A percentile compares a stretch with the other conserved stretches of the same genome.
Evolutionary conservation across 1,140 invertebrate species (phyloP).

Genomic region (Zaprionus africanus): DNA sequence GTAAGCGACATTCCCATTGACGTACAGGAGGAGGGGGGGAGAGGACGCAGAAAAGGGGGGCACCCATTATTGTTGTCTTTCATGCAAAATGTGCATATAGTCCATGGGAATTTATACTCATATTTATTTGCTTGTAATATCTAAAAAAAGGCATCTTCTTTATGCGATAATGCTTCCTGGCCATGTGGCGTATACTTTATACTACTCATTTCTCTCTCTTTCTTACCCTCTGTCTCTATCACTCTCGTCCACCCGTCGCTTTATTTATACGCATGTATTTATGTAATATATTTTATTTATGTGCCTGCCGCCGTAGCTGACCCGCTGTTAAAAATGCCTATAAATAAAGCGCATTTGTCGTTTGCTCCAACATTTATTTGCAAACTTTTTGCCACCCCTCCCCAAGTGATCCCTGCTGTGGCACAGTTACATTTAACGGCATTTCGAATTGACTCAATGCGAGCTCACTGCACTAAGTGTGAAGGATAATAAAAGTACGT

Average conservation of each 20-base stretch:
- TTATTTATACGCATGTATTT: constrained; percentile 55
- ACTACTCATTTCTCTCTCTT: constrained; percentile 37
- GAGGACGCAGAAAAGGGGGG: background rate
- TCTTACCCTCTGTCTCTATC: background rate
- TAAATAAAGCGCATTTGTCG: constrained; percentile 75
- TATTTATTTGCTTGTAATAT: constrained; percentile 72
- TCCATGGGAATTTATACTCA: constrained; percentile 35
- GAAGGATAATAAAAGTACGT: background rate
- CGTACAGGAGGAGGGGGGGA: background rate
- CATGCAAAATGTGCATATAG: constrained; percentile 37
- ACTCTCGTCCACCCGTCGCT: constrained; percentile 28
- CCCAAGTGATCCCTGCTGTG: constrained; percentile 33
- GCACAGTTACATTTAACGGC: constrained; percentile 34
- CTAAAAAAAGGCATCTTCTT: constrained; percentile 64
- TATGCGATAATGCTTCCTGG: constrained; percentile 52
- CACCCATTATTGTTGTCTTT: constrained; percentile 40
- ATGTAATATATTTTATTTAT: constrained; percentile 66
- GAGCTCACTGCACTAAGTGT: background rate
- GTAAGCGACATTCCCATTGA: constrained; percentile 65
- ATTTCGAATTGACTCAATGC: constrained; percentile 13
- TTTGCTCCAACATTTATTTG: constrained; percentile 65
- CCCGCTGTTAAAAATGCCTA: constrained; percentile 76
- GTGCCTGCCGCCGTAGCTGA: constrained; percentile 55
- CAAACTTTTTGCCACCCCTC: constrained; percentile 37
- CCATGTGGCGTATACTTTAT: constrained; percentile 66